Percentiles rank a stretch among this genome's conserved stretches.
phyloP scores from a whole-genome alignment of 2,113 vertebrate species.

The Columba livia region DNA sequence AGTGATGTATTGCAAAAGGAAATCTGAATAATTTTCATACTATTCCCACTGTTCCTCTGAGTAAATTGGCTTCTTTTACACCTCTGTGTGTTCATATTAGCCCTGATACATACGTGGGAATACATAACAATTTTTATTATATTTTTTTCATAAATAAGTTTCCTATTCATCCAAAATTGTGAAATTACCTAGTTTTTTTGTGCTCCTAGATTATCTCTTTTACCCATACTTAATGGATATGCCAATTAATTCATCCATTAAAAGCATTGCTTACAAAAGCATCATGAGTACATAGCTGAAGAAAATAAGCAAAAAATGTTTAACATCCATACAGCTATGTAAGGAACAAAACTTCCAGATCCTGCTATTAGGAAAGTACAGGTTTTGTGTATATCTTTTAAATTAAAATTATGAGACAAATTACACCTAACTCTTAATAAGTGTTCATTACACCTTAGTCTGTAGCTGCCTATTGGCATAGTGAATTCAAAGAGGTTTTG shows the following conservation, averaged over 20 bases:
- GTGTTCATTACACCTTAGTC: not conserved
- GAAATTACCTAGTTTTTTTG: not conserved
- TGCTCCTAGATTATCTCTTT: not conserved
- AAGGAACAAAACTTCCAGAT: not conserved
- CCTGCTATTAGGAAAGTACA: not conserved
- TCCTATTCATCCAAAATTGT: not conserved
- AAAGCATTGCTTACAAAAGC: not conserved
- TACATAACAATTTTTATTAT: not conserved
- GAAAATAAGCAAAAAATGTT: not conserved
- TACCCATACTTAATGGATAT: not conserved
- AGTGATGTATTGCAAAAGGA: not conserved
- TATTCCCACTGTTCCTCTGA: not conserved
- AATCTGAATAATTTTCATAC: not conserved
- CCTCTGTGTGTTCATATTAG: not conserved
- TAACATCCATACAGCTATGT: not conserved
- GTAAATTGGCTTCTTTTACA: not conserved
- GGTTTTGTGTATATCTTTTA: not conserved
- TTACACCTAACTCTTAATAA: not conserved
- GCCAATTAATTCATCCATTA: not conserved
- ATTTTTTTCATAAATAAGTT: not conserved
- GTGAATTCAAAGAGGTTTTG: not conserved
- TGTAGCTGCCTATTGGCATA: not conserved
- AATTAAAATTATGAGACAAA: not conserved
- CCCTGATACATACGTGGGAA: not conserved
- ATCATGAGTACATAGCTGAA: not conserved